Conservation (phyloP, 2,797 vertebrate genomes). For the Nasua narica region DNA sequence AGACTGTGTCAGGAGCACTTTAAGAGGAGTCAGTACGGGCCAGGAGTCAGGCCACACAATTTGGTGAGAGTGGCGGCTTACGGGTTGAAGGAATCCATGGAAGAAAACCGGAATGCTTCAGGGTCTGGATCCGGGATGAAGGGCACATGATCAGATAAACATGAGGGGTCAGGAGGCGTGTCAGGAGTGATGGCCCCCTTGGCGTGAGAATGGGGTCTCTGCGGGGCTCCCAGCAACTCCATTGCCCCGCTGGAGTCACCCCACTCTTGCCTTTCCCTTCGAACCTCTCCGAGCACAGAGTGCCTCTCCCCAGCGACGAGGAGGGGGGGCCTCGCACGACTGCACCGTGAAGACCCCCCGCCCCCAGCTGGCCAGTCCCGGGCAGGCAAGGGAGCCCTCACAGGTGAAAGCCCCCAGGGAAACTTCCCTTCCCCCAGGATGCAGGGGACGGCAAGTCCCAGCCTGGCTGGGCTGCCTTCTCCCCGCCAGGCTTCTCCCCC, state of each 20-base stretch:
- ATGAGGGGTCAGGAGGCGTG: background rate
- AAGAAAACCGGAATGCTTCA: rapidly evolving
- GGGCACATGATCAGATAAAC: rapidly evolving
- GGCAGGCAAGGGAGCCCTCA: background rate
- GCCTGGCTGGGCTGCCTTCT: background rate
- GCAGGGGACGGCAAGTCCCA: too few species aligned
- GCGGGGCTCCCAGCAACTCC: background rate
- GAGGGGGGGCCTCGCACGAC: rapidly evolving
- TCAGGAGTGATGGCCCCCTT: too few species aligned
- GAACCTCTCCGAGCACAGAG: background rate
- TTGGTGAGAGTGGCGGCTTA: too few species aligned
- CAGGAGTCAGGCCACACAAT: too few species aligned
- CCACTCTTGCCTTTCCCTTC: background rate
- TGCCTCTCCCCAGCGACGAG: background rate
- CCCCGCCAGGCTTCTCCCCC: background rate
- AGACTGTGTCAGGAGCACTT: background rate
- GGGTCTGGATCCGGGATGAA: background rate
- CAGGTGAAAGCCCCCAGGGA: background rate
- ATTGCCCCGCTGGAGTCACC: rapidly evolving
- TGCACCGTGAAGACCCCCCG: background rate
- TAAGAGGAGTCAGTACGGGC: background rate
- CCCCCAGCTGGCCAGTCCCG: too few species aligned
- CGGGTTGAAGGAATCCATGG: background rate
- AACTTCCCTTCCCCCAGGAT: background rate
- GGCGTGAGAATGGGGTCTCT: background rate